Base-by-base conservation (phyloP, 1,140 invertebrate species). In the Pogonomyrmex californicus region DNA sequence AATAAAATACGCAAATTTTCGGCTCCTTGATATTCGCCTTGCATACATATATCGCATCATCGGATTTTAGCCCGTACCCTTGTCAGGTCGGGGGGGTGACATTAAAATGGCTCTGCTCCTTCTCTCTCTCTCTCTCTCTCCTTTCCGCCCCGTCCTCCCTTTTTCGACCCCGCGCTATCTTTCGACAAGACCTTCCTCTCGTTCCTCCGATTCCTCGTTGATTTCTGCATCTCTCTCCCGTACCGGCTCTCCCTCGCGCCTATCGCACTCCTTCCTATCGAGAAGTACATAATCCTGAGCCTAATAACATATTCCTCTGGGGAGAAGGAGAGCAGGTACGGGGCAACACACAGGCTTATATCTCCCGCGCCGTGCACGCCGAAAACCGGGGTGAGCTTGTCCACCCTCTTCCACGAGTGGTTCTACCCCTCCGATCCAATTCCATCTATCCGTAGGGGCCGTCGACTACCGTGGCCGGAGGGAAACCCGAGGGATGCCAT, bases 291-390 rank as follows among this genome's bases (percentile, higher is more conserved):
- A 93, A 93, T 93, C 91, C 92, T 92, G 86, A 81, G 90, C 88
- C 93, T 93, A 94, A 94, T 94, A 93, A 93, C 92, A 93, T 94
- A 93, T 94, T 94, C 93, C 93, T 93, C 91, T 68, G 63, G 91
- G 92, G 91, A 81, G 63, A 81, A 63, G 36, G 65, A 92, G 86
- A 86, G 85, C 79, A 86, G 79, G 89, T 76, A 88, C 85, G 66
- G 83, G 81, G 77, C 79, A 90, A 75, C 81, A 78, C 81, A 58
- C 66, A 78, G 56, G 68, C 87, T 76, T 62, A 71, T 86, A 68
- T 81, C 65, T 68, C 75, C 62, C 54, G 62, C 70, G 47, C 41
- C 36, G 76, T 56, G 51, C 23, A 14, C 58, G 41, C 23, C 44
- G 63, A 49, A 14, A 23, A 44, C 41, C 51, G 65, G 51, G 47